Conservation (phyloP, 2,113 vertebrate genomes). For the Chaenocephalus aceratus region DNA sequence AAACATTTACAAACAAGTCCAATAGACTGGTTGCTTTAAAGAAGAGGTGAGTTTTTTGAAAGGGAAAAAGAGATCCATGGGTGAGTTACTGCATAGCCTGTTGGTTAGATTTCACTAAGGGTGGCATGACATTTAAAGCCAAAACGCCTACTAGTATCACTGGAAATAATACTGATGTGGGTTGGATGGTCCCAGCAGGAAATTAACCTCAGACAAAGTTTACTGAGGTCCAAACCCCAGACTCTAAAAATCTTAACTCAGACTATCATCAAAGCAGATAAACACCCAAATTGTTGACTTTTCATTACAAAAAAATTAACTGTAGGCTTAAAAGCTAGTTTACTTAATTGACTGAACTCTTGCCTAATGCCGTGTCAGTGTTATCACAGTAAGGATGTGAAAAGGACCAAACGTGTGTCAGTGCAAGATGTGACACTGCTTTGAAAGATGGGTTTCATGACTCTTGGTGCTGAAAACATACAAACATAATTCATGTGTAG, state of each 20-base stretch:
- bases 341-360: background rate
- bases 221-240: slow-evolving; percentile 1
- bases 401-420: background rate
- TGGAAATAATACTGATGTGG: slow-evolving; percentile 28
- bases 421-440: background rate
- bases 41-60: slow-evolving; percentile 17
- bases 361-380: slow-evolving; percentile 1
- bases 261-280: slow-evolving; percentile 15
- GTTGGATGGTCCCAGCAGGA: slow-evolving; percentile 32
- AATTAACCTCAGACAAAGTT: too few relatives aligned
- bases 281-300: background rate
- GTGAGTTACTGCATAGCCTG: slow-evolving; percentile 69
- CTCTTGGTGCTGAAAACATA: background rate
- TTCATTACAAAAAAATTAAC: background rate
- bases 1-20: slow-evolving; percentile 47
- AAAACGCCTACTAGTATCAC: slow-evolving; percentile 22
- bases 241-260: slow-evolving; percentile 10
- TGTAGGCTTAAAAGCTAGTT: background rate
- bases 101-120: slow-evolving; percentile 25
- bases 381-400: background rate
- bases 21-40: slow-evolving; percentile 25
- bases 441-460: background rate
- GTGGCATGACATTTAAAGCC: slow-evolving; percentile 25
- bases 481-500: background rate
- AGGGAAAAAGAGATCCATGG: slow-evolving; percentile 17